Conservation (phyloP, 2,797 vertebrate genomes). For the Harpagifer antarcticus region DNA sequence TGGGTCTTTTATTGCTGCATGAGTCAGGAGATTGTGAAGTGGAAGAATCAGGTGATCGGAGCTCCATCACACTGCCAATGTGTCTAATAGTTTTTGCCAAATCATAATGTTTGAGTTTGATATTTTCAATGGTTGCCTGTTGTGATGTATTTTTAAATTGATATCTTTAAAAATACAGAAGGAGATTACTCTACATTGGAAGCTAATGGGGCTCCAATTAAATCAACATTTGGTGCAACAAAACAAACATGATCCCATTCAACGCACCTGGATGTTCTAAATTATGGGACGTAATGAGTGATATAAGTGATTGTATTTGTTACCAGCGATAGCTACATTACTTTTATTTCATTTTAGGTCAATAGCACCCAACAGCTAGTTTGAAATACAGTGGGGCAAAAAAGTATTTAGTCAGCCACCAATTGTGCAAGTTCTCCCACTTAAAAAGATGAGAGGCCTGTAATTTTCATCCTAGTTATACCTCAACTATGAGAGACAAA, state of each 20-base stretch:
- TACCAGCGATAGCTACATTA: not conserved
- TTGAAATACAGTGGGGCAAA: too few relatives aligned
- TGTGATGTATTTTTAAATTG: too few relatives aligned
- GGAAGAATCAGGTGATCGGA: conserved; percentile 18
- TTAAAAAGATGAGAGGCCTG: too few relatives aligned
- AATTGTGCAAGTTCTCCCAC: too few relatives aligned
- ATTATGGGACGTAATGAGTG: not conserved
- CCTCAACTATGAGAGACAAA: too few relatives aligned
- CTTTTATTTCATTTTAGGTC: not conserved
- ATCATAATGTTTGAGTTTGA: too few relatives aligned
- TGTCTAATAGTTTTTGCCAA: not conserved
- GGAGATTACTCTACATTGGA: too few relatives aligned
- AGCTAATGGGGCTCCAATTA: not conserved
- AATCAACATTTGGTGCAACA: not conserved
- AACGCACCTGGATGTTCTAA: conserved; percentile 1
- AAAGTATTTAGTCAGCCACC: too few relatives aligned
- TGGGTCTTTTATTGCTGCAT: not conserved
- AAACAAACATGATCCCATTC: not conserved
- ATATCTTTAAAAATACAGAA: too few relatives aligned
- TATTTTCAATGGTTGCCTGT: too few relatives aligned
- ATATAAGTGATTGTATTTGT: not conserved
- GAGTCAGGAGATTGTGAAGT: not conserved
- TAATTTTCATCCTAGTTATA: too few relatives aligned
- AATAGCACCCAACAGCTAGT: not conserved
- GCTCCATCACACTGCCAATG: not conserved